Percentiles rank a stretch among this genome's conserved stretches.
phyloP scores from a whole-genome alignment of 2,797 vertebrate genomes.

The Salarias fasciatus region DNA sequence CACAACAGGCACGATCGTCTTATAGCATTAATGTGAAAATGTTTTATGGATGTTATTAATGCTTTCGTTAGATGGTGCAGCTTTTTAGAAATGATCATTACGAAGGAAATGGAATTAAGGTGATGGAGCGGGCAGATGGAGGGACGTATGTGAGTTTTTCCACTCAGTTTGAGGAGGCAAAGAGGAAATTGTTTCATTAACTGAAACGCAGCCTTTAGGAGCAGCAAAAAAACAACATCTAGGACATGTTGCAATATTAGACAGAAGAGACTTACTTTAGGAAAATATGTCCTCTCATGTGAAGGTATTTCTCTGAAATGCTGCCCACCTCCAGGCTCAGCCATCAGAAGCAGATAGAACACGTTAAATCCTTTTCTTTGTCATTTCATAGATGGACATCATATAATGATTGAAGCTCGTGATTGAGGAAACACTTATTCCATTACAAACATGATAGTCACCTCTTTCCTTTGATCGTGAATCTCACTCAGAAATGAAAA shows the following conservation, averaged over 20 bases:
- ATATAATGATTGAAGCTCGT: too few species aligned
- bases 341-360: too few species aligned
- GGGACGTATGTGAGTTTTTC: conserved; percentile 34
- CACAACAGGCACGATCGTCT: not conserved
- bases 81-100: conserved; percentile 32
- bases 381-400: too few species aligned
- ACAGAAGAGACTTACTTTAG: conserved; percentile 30
- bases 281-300: conserved; percentile 52
- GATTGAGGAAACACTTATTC: too few species aligned
- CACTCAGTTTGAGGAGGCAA: conserved; percentile 28
- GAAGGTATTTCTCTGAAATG: conserved; percentile 26
- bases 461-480: too few species aligned
- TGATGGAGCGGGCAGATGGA: conserved; percentile 19
- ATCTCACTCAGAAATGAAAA: too few species aligned
- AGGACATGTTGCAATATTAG: conserved; percentile 32
- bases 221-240: conserved; percentile 34
- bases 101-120: conserved; percentile 17
- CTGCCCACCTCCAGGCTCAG: not conserved
- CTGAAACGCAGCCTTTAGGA: conserved; percentile 36
- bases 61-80: conserved; percentile 33
- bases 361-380: too few species aligned
- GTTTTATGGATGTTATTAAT: conserved; percentile 23
- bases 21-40: conserved; percentile 17
- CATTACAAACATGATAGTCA: too few species aligned
- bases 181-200: conserved; percentile 42